Evolutionary conservation across 2,113 vertebrate genomes (phyloP).

Genomic region (Serinus canaria): DNA sequence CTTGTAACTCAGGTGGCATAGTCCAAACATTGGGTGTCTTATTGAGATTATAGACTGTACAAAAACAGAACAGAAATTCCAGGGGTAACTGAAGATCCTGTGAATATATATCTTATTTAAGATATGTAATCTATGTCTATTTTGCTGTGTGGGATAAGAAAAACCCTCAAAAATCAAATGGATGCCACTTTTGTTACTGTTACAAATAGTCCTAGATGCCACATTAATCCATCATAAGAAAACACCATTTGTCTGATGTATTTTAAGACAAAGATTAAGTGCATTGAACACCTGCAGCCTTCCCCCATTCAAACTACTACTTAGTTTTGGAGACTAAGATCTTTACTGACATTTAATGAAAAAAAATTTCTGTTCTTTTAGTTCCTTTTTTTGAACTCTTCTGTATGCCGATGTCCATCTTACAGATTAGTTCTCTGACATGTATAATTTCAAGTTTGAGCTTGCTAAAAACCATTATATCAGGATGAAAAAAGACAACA

Average conservation of each 20-base stretch:
- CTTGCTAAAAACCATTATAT: not conserved
- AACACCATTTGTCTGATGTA: not conserved
- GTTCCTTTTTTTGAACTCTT: not conserved
- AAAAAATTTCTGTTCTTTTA: not conserved
- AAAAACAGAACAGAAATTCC: conserved; percentile 61
- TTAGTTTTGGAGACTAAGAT: not conserved
- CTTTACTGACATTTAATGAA: not conserved
- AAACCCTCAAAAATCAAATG: not conserved
- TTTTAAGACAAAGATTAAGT: not conserved
- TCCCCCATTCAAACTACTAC: not conserved
- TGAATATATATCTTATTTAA: not conserved
- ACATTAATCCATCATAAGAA: not conserved
- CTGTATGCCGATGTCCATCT: rapidly evolving
- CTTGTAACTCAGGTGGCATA: conserved; percentile 74
- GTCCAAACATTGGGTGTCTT: conserved; percentile 62
- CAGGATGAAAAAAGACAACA: not conserved
- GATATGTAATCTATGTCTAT: not conserved
- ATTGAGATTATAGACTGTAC: conserved; percentile 46
- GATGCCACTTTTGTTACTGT: not conserved
- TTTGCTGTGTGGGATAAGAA: not conserved
- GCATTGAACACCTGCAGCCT: not conserved
- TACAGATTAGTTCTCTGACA: not conserved
- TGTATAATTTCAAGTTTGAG: not conserved
- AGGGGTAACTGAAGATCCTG: not conserved
- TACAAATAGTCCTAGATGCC: not conserved